These are phyloP conservation scores for Peromyscus attwateri DNA, from an alignment of 2,797 vertebrate genomes.

Conservation along the genomic window DNA sequence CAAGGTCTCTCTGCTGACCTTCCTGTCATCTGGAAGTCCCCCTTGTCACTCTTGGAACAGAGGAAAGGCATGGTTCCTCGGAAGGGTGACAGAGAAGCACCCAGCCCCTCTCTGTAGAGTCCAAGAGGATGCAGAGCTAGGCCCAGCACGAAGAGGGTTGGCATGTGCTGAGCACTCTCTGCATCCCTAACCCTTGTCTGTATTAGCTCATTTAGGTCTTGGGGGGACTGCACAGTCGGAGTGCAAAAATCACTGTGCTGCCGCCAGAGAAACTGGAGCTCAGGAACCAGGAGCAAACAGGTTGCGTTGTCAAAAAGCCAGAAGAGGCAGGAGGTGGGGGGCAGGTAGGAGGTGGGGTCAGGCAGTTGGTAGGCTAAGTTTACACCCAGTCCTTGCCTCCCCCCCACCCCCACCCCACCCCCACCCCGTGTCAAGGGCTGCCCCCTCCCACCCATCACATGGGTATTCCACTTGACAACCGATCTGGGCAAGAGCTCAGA, in stretches of 20 bases:
- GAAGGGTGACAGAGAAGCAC: background rate
- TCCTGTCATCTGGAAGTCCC: background rate
- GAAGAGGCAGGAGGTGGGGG: constrained; percentile 9
- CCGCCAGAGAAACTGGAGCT: too few relatives aligned
- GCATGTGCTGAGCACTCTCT: too few relatives aligned
- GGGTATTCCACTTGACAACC: background rate
- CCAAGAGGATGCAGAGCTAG: background rate
- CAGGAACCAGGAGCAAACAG: too few relatives aligned
- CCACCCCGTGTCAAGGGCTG: background rate
- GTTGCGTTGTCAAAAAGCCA: too few relatives aligned
- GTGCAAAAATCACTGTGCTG: too few relatives aligned
- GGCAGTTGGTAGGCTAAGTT: background rate
- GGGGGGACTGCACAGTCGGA: too few relatives aligned
- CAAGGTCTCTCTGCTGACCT: background rate
- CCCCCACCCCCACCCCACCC: background rate
- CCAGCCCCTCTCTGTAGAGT: background rate
- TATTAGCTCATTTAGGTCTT: too few relatives aligned
- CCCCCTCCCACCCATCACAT: background rate
- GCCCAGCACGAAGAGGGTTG: background rate
- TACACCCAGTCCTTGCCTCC: background rate
- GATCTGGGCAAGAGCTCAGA: background rate
- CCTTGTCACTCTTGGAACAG: background rate
- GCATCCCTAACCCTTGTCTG: too few relatives aligned
- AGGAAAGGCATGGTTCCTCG: background rate
- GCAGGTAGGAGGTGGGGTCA: too few relatives aligned